A percentile compares a stretch with the other conserved stretches of the same genome.
Evolutionary conservation across 2,113 vertebrate species (phyloP).

Genomic region (Plotosus lineatus): DNA sequence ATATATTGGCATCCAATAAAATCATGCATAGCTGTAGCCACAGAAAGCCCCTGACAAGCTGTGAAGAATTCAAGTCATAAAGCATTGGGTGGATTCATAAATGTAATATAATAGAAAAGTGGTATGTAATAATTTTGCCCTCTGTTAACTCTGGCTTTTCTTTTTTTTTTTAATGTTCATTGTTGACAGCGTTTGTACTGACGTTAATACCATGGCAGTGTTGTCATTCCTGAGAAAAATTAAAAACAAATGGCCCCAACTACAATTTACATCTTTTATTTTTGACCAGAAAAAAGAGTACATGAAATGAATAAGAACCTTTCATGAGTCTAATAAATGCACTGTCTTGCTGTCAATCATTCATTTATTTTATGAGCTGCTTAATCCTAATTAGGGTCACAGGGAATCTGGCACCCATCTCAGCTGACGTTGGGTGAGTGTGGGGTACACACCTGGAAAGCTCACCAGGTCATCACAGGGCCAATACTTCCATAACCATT

Average conservation of each 20-base stretch:
- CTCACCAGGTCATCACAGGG: too few species aligned
- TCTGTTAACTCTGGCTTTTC: background rate
- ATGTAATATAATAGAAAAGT: conserved; percentile 18
- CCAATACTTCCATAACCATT: too few species aligned
- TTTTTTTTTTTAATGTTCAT: background rate
- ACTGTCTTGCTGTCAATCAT: background rate
- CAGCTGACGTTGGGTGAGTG: too few species aligned
- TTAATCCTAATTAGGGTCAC: too few species aligned
- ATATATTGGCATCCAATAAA: conserved; percentile 73
- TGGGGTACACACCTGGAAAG: too few species aligned
- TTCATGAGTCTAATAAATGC: background rate
- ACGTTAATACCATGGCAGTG: background rate
- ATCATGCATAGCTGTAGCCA: conserved; percentile 75
- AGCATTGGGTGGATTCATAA: conserved; percentile 20
- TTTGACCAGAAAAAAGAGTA: background rate
- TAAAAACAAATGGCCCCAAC: conserved; percentile 4
- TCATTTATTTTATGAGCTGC: too few species aligned
- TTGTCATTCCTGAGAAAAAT: conserved; percentile 23
- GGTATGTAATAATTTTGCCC: background rate
- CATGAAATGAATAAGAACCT: background rate
- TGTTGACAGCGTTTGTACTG: background rate
- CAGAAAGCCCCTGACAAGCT: conserved; percentile 1
- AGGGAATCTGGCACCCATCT: too few species aligned
- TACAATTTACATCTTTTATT: conserved; percentile 15
- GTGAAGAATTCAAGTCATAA: conserved; percentile 11